Percentiles rank a stretch among this genome's conserved stretches.
Evolutionary conservation across 2,113 vertebrate species (phyloP).

Genomic region (Himantopus leucocephalus): DNA sequence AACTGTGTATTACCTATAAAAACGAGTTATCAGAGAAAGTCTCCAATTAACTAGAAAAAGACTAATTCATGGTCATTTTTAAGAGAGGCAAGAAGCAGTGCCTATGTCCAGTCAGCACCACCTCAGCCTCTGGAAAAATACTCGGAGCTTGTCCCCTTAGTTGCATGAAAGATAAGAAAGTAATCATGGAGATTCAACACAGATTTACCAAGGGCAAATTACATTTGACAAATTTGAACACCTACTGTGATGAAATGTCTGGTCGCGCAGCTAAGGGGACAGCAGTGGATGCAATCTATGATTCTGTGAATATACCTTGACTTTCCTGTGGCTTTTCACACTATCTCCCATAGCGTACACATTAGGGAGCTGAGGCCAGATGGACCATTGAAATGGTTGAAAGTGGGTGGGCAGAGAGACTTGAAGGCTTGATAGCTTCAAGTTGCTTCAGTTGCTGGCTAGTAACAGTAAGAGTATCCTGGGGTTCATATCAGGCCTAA

Average conservation of each 20-base stretch:
- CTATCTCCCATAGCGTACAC: background rate
- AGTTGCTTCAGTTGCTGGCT: background rate
- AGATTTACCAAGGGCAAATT: background rate
- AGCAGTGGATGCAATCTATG: background rate
- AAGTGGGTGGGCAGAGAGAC: background rate
- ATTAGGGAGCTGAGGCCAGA: background rate
- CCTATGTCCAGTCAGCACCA: background rate
- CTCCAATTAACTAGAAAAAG: background rate
- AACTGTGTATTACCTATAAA: background rate
- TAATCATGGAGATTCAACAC: background rate
- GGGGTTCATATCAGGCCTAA: background rate
- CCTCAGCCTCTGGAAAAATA: background rate
- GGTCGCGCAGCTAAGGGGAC: background rate
- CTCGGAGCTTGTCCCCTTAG: background rate
- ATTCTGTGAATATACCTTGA: background rate
- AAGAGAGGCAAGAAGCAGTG: background rate
- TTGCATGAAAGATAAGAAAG: background rate
- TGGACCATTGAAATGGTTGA: fast-evolving
- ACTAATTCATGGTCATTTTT: background rate
- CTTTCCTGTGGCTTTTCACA: background rate
- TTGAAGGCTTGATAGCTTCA: background rate
- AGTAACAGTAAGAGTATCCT: background rate
- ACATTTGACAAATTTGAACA: background rate
- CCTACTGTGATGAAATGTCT: background rate
- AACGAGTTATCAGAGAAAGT: background rate